Percentiles rank a stretch among this genome's conserved stretches.
Conservation (phyloP, 2,888 invertebrate genomes). For the Diploptera punctata region DNA sequence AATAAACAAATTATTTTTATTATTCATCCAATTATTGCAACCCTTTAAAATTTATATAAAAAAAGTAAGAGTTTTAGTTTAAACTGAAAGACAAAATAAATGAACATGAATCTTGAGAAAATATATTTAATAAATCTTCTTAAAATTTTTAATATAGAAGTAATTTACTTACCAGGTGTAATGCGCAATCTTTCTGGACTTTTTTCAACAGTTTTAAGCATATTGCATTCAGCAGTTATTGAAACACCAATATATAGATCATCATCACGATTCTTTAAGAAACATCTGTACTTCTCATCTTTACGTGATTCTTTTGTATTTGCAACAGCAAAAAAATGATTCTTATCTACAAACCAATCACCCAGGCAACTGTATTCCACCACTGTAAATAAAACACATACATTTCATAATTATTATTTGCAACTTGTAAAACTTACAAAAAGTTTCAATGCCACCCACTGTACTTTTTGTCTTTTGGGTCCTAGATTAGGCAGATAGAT, state of each 20-base stretch:
- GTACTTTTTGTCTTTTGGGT: no score
- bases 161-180: conserved; percentile 81
- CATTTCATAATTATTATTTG: conserved; percentile 3
- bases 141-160: no score
- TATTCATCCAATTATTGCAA: no score
- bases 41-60: no score
- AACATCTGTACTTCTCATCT: conserved; percentile 94
- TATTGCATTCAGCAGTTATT: conserved; percentile 92
- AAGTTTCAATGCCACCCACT: no score
- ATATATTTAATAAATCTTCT: no score
- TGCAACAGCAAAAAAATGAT: conserved; percentile 96
- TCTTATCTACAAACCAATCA: conserved; percentile 95
- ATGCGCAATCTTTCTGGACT: conserved; percentile 89
- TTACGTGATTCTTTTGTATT: conserved; percentile 95
- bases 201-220: conserved; percentile 90
- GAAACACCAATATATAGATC: conserved; percentile 91
- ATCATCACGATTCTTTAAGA: conserved; percentile 92
- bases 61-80: no score
- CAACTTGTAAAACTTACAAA: no score
- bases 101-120: no score
- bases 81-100: no score
- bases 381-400: conserved; percentile 55
- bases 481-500: no score
- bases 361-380: conserved; percentile 93
- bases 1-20: no score